Evolutionary conservation across 2,888 invertebrate species (phyloP).

Genomic region (Capitulum mitella): DNA sequence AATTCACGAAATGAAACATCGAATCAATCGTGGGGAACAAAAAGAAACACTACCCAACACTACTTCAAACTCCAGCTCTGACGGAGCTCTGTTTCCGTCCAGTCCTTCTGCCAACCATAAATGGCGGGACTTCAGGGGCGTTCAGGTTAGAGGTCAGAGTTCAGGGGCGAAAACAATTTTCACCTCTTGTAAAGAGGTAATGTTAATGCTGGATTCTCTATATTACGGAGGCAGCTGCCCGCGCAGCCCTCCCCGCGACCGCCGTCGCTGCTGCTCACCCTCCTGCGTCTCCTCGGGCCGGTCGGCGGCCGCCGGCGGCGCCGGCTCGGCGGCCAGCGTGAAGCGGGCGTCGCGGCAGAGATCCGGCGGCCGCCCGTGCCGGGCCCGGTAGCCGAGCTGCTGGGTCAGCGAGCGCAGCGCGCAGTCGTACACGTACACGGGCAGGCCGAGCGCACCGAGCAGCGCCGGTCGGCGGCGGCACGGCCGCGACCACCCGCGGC

Average conservation of each 20-base stretch:
- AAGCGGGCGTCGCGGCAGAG: constrained; percentile 21
- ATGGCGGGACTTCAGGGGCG: too few relatives aligned
- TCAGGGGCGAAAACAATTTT: too few relatives aligned
- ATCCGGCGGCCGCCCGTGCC: background rate
- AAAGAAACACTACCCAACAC: too few relatives aligned
- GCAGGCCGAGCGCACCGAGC: constrained; percentile 33
- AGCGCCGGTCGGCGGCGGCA: constrained; percentile 24
- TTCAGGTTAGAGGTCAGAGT: too few relatives aligned
- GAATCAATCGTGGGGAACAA: too few relatives aligned
- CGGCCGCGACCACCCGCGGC: background rate
- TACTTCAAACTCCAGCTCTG: too few relatives aligned
- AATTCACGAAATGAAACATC: too few relatives aligned
- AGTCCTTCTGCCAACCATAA: too few relatives aligned
- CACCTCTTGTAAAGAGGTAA: too few relatives aligned
- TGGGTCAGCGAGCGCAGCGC: constrained; percentile 33
- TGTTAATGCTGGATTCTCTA: too few relatives aligned
- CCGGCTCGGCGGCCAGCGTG: constrained; percentile 11
- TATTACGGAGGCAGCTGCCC: too few relatives aligned
- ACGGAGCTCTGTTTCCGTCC: too few relatives aligned
- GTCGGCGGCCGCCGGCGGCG: background rate
- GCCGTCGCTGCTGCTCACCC: background rate
- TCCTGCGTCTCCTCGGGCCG: background rate
- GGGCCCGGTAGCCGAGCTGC: constrained; percentile 26
- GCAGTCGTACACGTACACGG: constrained; percentile 35
- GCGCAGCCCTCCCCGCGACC: background rate